A percentile compares a stretch with the other conserved stretches of the same genome.
Evolutionary conservation across 2,113 vertebrate species (phyloP).

Genomic region (Athene cunicularia): DNA sequence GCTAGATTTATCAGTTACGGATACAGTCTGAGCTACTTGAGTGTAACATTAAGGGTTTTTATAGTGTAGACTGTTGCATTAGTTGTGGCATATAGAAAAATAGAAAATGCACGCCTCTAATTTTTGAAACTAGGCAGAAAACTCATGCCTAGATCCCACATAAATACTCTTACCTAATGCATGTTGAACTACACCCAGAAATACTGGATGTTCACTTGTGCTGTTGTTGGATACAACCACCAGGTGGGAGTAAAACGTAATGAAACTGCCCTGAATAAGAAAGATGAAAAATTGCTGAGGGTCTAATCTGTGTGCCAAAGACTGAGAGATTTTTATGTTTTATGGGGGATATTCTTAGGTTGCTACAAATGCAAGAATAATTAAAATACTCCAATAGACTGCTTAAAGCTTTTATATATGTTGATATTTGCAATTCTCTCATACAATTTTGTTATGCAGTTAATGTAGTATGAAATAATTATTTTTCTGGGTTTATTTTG

Average conservation of each 20-base stretch:
- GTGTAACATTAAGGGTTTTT: background rate
- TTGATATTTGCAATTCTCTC: background rate
- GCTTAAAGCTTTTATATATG: background rate
- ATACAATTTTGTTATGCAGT: background rate
- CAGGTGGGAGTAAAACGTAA: conserved; percentile 74
- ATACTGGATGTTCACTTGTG: background rate
- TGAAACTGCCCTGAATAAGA: background rate
- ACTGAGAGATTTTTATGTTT: background rate
- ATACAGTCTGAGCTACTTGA: background rate
- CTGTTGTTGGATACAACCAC: conserved; percentile 43
- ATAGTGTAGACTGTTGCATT: background rate
- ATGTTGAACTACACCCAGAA: background rate
- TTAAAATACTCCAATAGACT: background rate
- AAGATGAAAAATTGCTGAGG: background rate
- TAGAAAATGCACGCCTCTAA: background rate
- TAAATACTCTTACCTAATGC: background rate
- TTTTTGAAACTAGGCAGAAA: background rate
- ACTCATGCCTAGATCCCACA: background rate
- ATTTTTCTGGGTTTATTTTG: background rate
- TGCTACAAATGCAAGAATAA: background rate
- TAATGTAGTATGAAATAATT: background rate
- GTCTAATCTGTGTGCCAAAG: background rate
- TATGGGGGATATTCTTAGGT: background rate
- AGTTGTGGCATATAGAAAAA: background rate
- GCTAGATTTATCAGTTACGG: background rate